phyloP scores from a whole-genome alignment of 2,888 invertebrate genomes.

The Holacanthella duospinosa region DNA sequence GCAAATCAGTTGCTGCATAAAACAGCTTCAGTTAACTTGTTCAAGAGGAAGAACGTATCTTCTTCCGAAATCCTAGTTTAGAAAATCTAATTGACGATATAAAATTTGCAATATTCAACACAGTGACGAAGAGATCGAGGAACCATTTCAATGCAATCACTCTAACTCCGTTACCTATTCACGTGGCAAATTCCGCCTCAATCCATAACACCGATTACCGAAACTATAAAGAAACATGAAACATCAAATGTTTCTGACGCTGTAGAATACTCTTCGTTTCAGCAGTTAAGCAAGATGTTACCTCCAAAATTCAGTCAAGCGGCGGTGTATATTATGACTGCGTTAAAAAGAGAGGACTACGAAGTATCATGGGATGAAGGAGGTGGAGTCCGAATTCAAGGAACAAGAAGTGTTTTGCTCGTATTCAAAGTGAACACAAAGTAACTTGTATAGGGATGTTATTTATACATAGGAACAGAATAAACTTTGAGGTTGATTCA shows the following conservation, averaged over 20 bases:
- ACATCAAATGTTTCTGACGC: too few species aligned
- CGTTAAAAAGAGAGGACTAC: background rate
- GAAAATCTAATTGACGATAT: background rate
- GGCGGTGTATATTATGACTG: background rate
- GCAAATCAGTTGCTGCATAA: background rate
- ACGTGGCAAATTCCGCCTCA: background rate
- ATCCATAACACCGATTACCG: too few species aligned
- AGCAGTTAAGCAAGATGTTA: too few species aligned
- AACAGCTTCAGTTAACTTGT: background rate
- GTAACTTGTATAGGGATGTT: too few species aligned
- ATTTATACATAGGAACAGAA: too few species aligned
- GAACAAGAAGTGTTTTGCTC: too few species aligned
- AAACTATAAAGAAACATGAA: too few species aligned
- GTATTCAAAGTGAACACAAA: too few species aligned
- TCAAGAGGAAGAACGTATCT: background rate
- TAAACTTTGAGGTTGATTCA: too few species aligned
- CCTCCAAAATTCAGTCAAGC: too few species aligned
- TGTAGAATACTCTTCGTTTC: too few species aligned
- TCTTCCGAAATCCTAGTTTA: background rate
- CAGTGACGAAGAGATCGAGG: background rate
- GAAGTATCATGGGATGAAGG: background rate
- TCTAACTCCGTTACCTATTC: background rate
- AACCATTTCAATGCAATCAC: background rate
- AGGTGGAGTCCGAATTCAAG: background rate
- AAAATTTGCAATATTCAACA: background rate